Conservation (phyloP, 1,140 invertebrate genomes). For the Laupala kohalensis region DNA sequence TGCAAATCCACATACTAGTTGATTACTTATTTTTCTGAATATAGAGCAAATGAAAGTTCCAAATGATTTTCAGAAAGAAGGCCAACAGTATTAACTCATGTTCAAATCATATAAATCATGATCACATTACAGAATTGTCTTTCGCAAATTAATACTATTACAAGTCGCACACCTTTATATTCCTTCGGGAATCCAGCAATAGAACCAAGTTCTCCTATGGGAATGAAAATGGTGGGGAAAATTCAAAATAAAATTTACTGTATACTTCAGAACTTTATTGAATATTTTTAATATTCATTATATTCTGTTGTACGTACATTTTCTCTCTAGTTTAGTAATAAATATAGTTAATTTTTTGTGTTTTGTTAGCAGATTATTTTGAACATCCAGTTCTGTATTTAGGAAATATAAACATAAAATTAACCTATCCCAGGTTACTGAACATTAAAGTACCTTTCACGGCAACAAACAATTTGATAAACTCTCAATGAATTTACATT, state of each 20-base stretch:
- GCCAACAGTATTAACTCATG: too few species aligned
- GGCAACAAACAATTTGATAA: neutral
- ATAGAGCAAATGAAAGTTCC: too few species aligned
- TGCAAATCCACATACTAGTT: too few species aligned
- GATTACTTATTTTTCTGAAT: too few species aligned
- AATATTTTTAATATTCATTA: neutral
- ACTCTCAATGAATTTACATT: neutral
- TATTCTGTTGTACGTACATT: neutral
- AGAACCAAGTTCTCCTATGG: too few species aligned
- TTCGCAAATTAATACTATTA: too few species aligned
- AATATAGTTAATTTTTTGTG: neutral
- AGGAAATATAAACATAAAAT: neutral
- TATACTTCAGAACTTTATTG: neutral
- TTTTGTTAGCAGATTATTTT: neutral
- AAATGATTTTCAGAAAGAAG: too few species aligned
- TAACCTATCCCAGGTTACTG: neutral
- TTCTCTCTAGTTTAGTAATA: neutral
- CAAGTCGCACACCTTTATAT: too few species aligned
- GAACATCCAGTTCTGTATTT: neutral
- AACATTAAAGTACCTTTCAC: neutral
- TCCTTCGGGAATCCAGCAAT: too few species aligned
- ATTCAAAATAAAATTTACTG: neutral
- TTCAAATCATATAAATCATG: too few species aligned
- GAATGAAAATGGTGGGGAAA: too few species aligned
- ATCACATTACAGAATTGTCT: too few species aligned